Base-by-base conservation (phyloP, 2,888 invertebrate genomes). In the Neuroscelio doddi region DNA sequence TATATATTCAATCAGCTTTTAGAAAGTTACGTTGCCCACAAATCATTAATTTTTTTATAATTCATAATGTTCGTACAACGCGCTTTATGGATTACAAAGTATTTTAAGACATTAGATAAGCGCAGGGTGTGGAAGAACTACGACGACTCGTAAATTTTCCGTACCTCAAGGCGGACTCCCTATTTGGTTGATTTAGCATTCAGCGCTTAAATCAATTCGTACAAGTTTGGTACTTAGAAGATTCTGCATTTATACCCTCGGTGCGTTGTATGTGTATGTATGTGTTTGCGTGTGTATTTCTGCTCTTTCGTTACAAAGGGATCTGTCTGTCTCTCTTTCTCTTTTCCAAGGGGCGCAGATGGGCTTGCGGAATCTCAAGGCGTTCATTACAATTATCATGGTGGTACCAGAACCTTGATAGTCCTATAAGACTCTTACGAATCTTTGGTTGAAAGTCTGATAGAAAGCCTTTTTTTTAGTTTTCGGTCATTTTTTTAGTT, bases 381-480 rank as follows among this genome's bases (percentile, higher is more conserved):
- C 82, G 81, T 83, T 83, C 83, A 81, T 84, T 83, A 83, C 82
- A 83, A 84, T 83, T 83, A 84, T 83, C 83, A 81, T 79, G 77
- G 77, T 73, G 74, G 76, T 74, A 75, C 76, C 83, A 81, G 78
- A 81, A 77, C 75, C 74, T 62, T 42, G 62, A 50, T 65, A 64
- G 64, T 53, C 47, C 71, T 69, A 64, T 73, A 71, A 73, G 69
- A 68, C 65, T 64, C 52, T 73, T 68, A 69, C 74, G 68, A 71
- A 74, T 57, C 47, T 58, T 58, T 39, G 45, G 44, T 42, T 49
- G 56, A 65, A 65, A 47, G 51, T 65, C 61, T 52, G 65, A 65
- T 56, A 56, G 64, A 64, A 49, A 53, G 46, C 50, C 29, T 29
- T 5, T 14, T n/a, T 14, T 36, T 36, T 5, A 38, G 3, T 10